Percentiles rank a stretch among this genome's conserved stretches.
These are phyloP conservation scores for Branchellion lobata DNA, from an alignment of 2,888 invertebrate genomes.

Conservation along the genomic window DNA sequence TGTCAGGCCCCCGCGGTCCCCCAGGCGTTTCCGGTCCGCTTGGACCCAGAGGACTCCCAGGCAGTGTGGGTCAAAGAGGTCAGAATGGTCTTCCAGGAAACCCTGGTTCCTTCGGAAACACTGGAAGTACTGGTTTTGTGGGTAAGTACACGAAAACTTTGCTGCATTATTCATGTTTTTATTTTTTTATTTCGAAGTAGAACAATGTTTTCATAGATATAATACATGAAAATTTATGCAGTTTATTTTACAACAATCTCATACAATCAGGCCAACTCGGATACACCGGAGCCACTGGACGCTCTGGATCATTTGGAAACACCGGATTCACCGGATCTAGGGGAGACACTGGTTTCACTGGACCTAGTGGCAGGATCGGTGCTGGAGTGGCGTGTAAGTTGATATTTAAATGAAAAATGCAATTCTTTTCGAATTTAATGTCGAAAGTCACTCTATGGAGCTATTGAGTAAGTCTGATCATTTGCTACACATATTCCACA, in stretches of 20 bases:
- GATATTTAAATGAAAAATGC: background rate
- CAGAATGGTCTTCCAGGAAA: constrained; percentile 39
- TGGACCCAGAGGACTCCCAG: constrained; percentile 30
- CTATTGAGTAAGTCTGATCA: too few relatives aligned
- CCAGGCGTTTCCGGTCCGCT: constrained; percentile 36
- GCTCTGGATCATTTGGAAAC: background rate
- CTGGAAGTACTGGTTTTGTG: constrained; percentile 5
- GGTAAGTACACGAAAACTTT: background rate
- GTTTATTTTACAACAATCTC: background rate
- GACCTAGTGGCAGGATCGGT: constrained; percentile 49
- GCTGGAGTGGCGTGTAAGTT: constrained; percentile 52
- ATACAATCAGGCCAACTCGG: background rate
- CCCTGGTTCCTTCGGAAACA: constrained; percentile 42
- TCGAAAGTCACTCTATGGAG: too few relatives aligned
- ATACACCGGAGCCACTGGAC: constrained; percentile 18
- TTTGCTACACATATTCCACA: too few relatives aligned
- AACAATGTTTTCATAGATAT: background rate
- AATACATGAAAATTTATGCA: background rate
- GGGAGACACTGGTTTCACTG: constrained; percentile 42
- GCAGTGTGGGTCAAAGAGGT: constrained; percentile 10
- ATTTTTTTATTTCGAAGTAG: background rate
- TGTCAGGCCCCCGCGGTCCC: constrained; percentile 58
- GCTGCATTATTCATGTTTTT: background rate
- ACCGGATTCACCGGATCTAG: constrained; percentile 44
- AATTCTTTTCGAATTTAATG: background rate